These are phyloP conservation scores for Rhinella marina DNA, from an alignment of 2,797 vertebrate genomes.

Conservation along the genomic window DNA sequence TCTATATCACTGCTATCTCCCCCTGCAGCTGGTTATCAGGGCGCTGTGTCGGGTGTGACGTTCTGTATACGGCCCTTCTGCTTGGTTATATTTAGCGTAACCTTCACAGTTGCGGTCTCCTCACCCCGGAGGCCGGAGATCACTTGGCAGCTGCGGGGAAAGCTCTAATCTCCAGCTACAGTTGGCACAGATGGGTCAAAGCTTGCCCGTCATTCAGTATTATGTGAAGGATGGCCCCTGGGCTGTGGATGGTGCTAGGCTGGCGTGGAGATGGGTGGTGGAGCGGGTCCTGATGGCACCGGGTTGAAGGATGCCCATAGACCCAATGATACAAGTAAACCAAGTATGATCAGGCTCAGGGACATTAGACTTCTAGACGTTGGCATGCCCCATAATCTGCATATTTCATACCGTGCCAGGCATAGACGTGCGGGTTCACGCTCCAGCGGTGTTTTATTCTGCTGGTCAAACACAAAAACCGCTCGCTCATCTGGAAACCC, in stretches of 20 bases:
- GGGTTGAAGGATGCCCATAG: neutral
- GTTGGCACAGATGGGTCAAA: neutral
- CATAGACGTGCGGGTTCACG: neutral
- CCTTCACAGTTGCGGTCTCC: neutral
- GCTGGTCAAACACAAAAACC: neutral
- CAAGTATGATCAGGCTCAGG: too few species aligned
- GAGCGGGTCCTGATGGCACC: neutral
- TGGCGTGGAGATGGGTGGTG: neutral
- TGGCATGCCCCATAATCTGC: too few species aligned
- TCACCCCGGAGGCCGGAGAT: neutral
- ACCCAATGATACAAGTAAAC: too few species aligned
- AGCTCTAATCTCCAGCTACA: neutral
- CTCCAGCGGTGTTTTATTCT: neutral
- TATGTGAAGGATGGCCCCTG: too few species aligned
- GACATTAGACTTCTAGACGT: too few species aligned
- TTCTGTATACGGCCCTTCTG: neutral
- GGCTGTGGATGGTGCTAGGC: neutral
- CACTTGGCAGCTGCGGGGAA: neutral
- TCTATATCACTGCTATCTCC: too few species aligned
- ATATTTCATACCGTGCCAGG: neutral
- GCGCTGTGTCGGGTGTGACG: neutral
- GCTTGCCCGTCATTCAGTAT: neutral
- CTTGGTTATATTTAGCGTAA: conserved; percentile 15
- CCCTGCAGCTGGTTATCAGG: neutral
- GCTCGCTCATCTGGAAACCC: neutral